Evolutionary conservation across 2,888 invertebrate species (phyloP).

Genomic region (Mythimna lalbum): DNA sequence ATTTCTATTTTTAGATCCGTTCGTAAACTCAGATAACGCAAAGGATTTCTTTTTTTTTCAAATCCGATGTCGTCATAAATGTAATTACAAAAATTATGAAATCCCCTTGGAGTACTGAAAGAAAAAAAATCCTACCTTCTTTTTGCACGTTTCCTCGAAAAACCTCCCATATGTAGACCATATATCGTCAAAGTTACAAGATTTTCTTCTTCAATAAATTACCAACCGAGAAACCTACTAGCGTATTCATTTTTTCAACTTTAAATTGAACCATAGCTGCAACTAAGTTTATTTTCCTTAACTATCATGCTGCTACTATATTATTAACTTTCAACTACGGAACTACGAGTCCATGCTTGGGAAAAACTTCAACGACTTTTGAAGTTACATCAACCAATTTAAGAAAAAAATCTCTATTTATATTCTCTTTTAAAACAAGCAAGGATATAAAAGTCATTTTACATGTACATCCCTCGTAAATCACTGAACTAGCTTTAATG

Average conservation of each 20-base stretch:
- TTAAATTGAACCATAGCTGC: conserved; percentile 7
- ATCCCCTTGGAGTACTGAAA: background rate
- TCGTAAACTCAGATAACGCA: too few species aligned
- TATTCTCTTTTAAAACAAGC: conserved; percentile 42
- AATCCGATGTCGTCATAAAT: too few species aligned
- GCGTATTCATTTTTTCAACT: conserved; percentile 17
- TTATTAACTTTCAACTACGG: conserved; percentile 47
- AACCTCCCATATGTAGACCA: too few species aligned
- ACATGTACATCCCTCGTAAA: conserved; percentile 42
- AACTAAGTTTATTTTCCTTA: conserved; percentile 17
- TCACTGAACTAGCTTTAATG: conserved; percentile 43
- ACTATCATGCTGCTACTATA: conserved; percentile 24
- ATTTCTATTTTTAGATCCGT: too few species aligned
- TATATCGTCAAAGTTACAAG: too few species aligned
- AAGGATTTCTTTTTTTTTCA: too few species aligned
- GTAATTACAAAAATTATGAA: too few species aligned
- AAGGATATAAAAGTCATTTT: conserved; percentile 52
- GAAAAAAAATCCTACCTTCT: background rate
- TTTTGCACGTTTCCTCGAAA: background rate
- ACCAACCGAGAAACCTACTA: background rate
- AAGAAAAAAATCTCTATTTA: conserved; percentile 39
- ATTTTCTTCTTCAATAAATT: background rate
- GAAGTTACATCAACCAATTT: conserved; percentile 36
- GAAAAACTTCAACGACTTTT: conserved; percentile 48
- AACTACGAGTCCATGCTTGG: conserved; percentile 30